Evolutionary conservation across 2,797 vertebrate species (phyloP).

Genomic region (Leptatherina wallacei): DNA sequence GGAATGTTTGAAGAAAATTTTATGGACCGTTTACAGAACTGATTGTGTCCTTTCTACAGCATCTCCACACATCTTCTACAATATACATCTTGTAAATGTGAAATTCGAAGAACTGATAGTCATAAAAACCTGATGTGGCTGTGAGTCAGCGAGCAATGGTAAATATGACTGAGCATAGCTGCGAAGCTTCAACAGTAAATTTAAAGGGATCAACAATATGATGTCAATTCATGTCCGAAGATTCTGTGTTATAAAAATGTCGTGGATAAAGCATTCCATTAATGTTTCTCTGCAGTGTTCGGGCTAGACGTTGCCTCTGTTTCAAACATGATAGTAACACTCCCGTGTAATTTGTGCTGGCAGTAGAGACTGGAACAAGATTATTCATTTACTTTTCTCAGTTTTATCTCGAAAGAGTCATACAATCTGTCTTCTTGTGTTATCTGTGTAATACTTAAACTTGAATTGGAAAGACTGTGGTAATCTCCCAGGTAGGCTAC

Average conservation of each 20-base stretch:
- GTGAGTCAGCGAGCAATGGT: neutral
- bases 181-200: slow-evolving; percentile 28
- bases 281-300: slow-evolving; percentile 30
- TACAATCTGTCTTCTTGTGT: slow-evolving; percentile 29
- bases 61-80: slow-evolving; percentile 12
- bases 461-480: slow-evolving; percentile 30
- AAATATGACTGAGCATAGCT: slow-evolving; percentile 5
- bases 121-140: slow-evolving; percentile 46
- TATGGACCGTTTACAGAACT: slow-evolving; percentile 38
- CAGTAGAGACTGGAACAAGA: slow-evolving; percentile 15
- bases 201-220: slow-evolving; percentile 31
- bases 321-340: slow-evolving; percentile 15
- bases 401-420: slow-evolving; percentile 27
- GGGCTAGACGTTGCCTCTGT: slow-evolving; percentile 18
- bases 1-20: slow-evolving; percentile 50
- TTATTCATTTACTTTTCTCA: slow-evolving; percentile 35
- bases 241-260: slow-evolving; percentile 40
- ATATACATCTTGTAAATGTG: slow-evolving; percentile 52
- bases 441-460: slow-evolving; percentile 37
- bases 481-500: slow-evolving; percentile 57
- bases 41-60: slow-evolving; percentile 19
- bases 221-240: slow-evolving; percentile 25
- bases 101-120: slow-evolving; percentile 33
- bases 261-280: slow-evolving; percentile 11
- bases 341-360: slow-evolving; percentile 14